Evolutionary conservation across 2,113 vertebrate genomes (phyloP).

Genomic region (Epinephelus cyanopodus): DNA sequence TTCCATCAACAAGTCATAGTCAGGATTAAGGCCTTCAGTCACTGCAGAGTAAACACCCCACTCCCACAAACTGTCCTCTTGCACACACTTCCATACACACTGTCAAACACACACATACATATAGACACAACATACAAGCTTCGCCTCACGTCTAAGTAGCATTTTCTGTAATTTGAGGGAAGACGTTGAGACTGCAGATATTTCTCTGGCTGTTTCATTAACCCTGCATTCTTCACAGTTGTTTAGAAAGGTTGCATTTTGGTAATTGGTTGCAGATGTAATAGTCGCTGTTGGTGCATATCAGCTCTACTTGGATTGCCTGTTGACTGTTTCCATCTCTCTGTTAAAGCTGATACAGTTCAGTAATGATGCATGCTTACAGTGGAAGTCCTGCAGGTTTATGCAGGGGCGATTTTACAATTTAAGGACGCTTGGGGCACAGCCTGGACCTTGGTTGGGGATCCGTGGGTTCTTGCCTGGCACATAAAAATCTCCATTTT

Average conservation of each 20-base stretch:
- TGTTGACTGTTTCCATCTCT: background rate
- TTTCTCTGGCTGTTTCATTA: conserved; percentile 38
- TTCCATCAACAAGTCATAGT: conserved; percentile 40
- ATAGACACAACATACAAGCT: conserved; percentile 12
- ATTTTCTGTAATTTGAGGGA: conserved; percentile 48
- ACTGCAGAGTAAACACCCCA: conserved; percentile 49
- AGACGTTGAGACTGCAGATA: conserved; percentile 15
- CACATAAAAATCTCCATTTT: too few species aligned
- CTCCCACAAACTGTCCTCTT: conserved; percentile 46
- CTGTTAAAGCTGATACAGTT: too few species aligned
- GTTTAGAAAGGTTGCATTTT: conserved; percentile 32
- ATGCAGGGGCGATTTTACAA: too few species aligned
- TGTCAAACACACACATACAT: background rate
- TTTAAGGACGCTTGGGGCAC: too few species aligned
- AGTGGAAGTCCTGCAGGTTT: too few species aligned
- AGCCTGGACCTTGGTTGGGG: too few species aligned
- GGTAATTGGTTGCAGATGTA: conserved; percentile 45
- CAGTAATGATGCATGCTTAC: too few species aligned
- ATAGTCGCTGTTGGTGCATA: background rate
- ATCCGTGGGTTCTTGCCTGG: too few species aligned
- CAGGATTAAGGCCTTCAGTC: conserved; percentile 53
- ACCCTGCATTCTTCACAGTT: conserved; percentile 12
- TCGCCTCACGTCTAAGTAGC: background rate
- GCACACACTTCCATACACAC: background rate
- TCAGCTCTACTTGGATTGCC: background rate